Conservation (phyloP, 1,140 invertebrate genomes). For the Gerris buenoi region DNA sequence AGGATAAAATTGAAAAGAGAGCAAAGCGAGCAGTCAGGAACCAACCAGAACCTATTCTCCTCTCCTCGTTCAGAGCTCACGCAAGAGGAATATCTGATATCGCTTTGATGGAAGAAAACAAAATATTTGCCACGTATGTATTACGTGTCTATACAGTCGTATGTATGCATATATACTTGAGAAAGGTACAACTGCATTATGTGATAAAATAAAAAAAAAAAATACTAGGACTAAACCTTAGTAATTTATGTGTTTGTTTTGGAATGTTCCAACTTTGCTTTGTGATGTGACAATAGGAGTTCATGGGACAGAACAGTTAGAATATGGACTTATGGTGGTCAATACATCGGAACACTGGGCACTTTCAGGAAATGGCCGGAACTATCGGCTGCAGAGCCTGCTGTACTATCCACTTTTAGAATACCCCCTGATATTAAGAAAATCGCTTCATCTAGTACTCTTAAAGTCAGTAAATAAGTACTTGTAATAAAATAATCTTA, state of each 20-base stretch:
- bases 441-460: conserved; percentile 46
- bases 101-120: conserved; percentile 38
- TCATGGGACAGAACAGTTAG: conserved; percentile 44
- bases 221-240: no score
- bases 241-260: no score
- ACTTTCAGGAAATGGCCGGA: conserved; percentile 41
- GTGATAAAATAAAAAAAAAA: no score
- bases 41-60: conserved; percentile 43
- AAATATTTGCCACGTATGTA: conserved; percentile 13
- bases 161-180: no score
- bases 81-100: conserved; percentile 40
- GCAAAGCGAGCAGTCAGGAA: conserved; percentile 41
- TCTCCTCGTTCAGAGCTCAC: conserved; percentile 46
- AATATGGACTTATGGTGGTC: conserved; percentile 48
- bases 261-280: no score
- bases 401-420: conserved; percentile 29
- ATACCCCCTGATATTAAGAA: conserved; percentile 47
- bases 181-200: no score
- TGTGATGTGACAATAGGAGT: no score
- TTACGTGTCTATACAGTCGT: no score
- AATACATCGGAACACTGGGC: conserved; percentile 51
- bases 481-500: neutral
- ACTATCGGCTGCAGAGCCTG: conserved; percentile 32
- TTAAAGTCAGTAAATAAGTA: conserved; percentile 28
- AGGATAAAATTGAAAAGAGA: conserved; percentile 39